phyloP scores from a whole-genome alignment of 2,888 invertebrate genomes.

The Allolobophora icterica region DNA sequence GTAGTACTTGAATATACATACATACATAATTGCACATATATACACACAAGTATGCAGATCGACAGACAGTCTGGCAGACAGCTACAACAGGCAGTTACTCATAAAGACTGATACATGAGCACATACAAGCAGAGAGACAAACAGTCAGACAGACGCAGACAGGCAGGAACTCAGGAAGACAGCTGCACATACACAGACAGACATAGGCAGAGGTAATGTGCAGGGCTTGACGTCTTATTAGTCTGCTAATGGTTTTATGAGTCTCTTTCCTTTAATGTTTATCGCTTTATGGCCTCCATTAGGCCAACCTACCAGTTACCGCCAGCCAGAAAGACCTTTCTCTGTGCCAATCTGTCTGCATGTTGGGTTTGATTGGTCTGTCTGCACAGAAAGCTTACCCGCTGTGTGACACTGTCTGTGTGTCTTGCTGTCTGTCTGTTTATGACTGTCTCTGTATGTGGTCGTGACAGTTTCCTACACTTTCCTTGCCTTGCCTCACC shows the following conservation, averaged over 20 bases:
- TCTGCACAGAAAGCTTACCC: neutral
- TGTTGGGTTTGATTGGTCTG: neutral
- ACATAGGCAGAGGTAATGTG: neutral
- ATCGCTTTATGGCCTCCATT: conserved; percentile 11
- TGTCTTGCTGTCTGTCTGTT: neutral
- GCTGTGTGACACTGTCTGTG: neutral
- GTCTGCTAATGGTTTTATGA: neutral
- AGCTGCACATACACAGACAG: neutral
- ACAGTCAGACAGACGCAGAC: neutral
- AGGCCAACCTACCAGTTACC: neutral
- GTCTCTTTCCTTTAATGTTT: neutral
- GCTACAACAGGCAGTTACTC: conserved; percentile 10
- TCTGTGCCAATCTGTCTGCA: neutral
- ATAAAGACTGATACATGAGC: neutral
- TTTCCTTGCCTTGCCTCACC: neutral
- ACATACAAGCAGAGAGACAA: no score
- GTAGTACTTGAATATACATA: neutral
- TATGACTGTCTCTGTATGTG: neutral
- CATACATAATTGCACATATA: neutral
- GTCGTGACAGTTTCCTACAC: neutral
- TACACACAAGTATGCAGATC: no score
- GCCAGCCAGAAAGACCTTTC: neutral
- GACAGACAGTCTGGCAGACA: neutral
- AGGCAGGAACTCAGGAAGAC: neutral
- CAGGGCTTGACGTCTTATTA: neutral